Evolutionary conservation across 2,888 invertebrate species (phyloP).

Genomic region (Rhynchonema sp.): DNA sequence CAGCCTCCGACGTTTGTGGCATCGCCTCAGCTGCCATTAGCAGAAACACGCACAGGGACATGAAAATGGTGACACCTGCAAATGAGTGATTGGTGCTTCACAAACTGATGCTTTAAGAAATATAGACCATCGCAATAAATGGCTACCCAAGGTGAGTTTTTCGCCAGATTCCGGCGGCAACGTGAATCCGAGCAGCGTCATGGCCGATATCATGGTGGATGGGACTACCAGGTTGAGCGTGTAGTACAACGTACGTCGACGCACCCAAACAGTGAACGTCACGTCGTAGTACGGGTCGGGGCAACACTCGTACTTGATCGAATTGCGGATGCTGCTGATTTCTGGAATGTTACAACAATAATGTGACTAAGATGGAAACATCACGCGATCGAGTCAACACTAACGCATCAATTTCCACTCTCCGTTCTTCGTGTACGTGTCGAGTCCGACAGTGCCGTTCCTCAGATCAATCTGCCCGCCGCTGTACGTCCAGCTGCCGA

Average conservation of each 20-base stretch:
- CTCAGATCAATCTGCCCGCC: conserved; percentile 67
- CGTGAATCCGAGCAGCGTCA: conserved; percentile 93
- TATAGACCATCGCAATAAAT: no score
- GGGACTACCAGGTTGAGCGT: conserved; percentile 99
- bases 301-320: conserved; percentile 4
- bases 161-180: conserved; percentile 97
- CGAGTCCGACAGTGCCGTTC: conserved; percentile 80
- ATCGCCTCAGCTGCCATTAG: conserved; percentile 93
- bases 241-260: conserved; percentile 89
- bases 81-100: not conserved
- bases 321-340: not conserved
- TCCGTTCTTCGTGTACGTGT: conserved; percentile 91
- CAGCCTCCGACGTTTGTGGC: conserved; percentile 95
- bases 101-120: no score
- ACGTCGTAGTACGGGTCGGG: conserved; percentile 49
- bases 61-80: conserved; percentile 31
- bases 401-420: conserved; percentile 94
- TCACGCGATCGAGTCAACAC: not conserved
- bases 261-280: conserved; percentile 80
- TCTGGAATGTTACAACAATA: not conserved
- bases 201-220: conserved; percentile 91
- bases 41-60: conserved; percentile 93
- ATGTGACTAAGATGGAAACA: no score
- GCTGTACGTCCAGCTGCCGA: conserved; percentile 84
- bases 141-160: conserved; percentile 77